Evolutionary conservation across 2,113 vertebrate species (phyloP), one percentile per base, ranked within the genome.

Genomic region (Vimba vimba): DNA sequence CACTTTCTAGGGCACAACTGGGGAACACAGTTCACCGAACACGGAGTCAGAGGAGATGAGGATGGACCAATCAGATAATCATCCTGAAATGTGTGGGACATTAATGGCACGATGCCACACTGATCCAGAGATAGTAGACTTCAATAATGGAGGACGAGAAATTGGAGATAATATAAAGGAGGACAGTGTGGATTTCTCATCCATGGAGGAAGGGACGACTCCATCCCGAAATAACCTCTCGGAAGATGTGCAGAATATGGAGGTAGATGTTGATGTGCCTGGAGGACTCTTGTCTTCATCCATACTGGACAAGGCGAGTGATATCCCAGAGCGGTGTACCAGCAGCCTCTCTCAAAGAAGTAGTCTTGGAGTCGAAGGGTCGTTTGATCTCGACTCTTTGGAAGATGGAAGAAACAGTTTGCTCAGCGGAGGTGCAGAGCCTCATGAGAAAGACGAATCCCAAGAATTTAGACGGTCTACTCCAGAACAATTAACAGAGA

Each of bases 291-390:
- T 97, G 6, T 96, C 97, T 0, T 94, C 94, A 0, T 97, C 97
- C 0, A 96, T 97, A 69, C 91, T 97, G 89, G 96, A 96, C 89
- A 96, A 97, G 87, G 96, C 96, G 25, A 95, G 97, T 0, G 88
- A 95, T 86, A 97, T 97, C 1, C 95, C 96, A 0, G 96, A 97
- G 87, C 92, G 91, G 3, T 97, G 97, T 0, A 89, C 92, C 17
- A 89, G 91, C 87, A 95, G 88, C 89, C 88, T 96, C 43, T 97
- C 97, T 2, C 93, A 95, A 27, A 91, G 95, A 60, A 96, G 95
- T 91, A 97, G 97, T 88, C 87, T 97, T 88, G 95, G 93, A 0
- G 92, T 93, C 36, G 97, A 97, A 30, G 96, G 96, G n/a, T 74
- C 91, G n/a, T 92, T 85, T 86, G 91, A 93, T 36, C 52, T 91